Conservation (phyloP, 2,797 vertebrate genomes). For the Alosa sapidissima region DNA sequence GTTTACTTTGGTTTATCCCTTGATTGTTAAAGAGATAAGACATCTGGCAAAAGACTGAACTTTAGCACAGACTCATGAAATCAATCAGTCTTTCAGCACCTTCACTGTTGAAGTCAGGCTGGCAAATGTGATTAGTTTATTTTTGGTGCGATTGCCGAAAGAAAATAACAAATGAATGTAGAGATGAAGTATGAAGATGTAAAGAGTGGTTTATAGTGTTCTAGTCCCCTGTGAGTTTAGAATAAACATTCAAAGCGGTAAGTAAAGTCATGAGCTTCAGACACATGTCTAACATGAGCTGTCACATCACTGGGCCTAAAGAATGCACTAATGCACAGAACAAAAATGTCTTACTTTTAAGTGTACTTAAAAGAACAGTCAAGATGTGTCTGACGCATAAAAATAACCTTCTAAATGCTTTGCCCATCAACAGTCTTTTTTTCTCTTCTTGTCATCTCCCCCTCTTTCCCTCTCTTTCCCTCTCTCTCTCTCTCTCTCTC, state of each 20-base stretch:
- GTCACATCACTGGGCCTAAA: conserved; percentile 48
- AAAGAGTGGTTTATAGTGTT: conserved; percentile 57
- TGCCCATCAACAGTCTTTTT: conserved; percentile 33
- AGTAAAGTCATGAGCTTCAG: conserved; percentile 60
- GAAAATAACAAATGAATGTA: conserved; percentile 43
- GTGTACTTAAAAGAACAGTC: conserved; percentile 44
- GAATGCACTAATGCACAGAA: conserved; percentile 43
- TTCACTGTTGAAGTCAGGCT: background rate
- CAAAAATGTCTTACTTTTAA: conserved; percentile 34
- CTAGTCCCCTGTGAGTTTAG: conserved; percentile 56
- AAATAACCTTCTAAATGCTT: conserved; percentile 37
- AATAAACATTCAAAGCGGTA: conserved; percentile 60
- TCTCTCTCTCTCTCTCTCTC: conserved; percentile 38
- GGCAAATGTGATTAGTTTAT: background rate
- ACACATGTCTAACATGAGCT: conserved; percentile 47
- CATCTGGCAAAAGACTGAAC: background rate
- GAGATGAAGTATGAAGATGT: conserved; percentile 60
- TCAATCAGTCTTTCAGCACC: background rate
- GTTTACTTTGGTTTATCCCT: background rate
- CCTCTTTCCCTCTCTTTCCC: conserved; percentile 22
- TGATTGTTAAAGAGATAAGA: background rate
- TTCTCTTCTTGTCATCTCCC: background rate
- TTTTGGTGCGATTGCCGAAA: background rate
- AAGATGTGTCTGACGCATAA: conserved; percentile 46
- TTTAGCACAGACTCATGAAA: background rate